A percentile compares a stretch with the other conserved stretches of the same genome.
phyloP scores from a whole-genome alignment of 1,140 invertebrate genomes.

The Brachionus koreanus region DNA sequence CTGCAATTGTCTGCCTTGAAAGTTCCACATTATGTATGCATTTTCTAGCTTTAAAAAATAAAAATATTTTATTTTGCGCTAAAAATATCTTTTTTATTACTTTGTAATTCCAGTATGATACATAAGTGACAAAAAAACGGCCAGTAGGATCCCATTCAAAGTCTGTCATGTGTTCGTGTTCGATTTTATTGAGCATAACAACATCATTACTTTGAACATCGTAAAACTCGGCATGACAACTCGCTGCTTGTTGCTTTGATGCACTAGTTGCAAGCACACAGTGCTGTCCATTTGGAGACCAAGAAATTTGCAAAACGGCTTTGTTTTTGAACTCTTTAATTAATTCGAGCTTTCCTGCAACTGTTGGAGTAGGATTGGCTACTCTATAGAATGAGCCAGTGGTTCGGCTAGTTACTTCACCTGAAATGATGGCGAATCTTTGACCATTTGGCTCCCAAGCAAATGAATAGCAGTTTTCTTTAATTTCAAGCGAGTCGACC shows the following conservation, averaged over 20 bases:
- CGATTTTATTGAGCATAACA: constrained; percentile 62
- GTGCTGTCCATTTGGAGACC: constrained; percentile 92
- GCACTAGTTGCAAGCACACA: constrained; percentile 74
- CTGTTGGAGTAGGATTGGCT: constrained; percentile 72
- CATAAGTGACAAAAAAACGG: constrained; percentile 88
- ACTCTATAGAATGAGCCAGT: constrained; percentile 87
- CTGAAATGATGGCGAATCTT: constrained; percentile 90
- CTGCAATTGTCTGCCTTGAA: constrained; percentile 71
- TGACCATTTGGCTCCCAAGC: constrained; percentile 95
- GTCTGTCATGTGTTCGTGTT: constrained; percentile 89
- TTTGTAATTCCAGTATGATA: constrained; percentile 91
- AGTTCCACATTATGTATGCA: constrained; percentile 93
- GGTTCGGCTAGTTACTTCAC: constrained; percentile 79
- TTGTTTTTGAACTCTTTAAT: constrained; percentile 51
- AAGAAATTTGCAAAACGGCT: constrained; percentile 64
- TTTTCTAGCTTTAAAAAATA: constrained; percentile 69
- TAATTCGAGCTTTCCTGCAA: constrained; percentile 48
- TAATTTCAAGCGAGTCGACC: constrained; percentile 90
- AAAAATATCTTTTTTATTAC: constrained; percentile 55
- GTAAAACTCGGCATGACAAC: constrained; percentile 39
- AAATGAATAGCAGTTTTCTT: constrained; percentile 67
- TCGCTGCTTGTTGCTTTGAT: constrained; percentile 25
- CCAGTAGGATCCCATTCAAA: constrained; percentile 99
- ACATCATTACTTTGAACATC: constrained; percentile 22
- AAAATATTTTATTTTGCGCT: constrained; percentile 46